These are phyloP conservation scores for Oreochromis grahami DNA, from an alignment of 2,797 vertebrate genomes.

Conservation along the genomic window DNA sequence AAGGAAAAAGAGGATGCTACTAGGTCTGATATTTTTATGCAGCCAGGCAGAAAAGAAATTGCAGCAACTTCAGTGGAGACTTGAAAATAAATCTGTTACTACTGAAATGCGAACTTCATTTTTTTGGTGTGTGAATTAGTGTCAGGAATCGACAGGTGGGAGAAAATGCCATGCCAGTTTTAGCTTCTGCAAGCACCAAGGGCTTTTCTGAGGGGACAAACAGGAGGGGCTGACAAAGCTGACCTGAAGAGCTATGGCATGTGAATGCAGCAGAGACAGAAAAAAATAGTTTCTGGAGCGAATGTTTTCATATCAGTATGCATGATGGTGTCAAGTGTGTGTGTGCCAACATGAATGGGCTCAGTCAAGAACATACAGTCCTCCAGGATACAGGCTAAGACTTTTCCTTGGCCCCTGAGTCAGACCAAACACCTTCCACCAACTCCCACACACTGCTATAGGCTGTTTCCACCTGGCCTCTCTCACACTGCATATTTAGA, in stretches of 20 bases:
- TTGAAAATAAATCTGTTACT: neutral
- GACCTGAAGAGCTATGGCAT: neutral
- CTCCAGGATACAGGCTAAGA: slow-evolving; percentile 24
- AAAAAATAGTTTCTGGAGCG: neutral
- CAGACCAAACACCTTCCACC: slow-evolving; percentile 37
- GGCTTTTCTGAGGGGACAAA: neutral
- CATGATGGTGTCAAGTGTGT: neutral
- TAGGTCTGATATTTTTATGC: neutral
- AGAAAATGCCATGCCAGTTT: neutral
- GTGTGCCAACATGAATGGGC: neutral
- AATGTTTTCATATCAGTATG: neutral
- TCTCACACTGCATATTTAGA: neutral
- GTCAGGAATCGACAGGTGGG: neutral
- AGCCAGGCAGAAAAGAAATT: neutral
- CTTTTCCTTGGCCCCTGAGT: slow-evolving; percentile 27
- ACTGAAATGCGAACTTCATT: neutral
- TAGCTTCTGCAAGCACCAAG: neutral
- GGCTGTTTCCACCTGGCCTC: slow-evolving; percentile 7
- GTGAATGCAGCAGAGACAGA: neutral
- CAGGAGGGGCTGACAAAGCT: neutral
- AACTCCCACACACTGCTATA: slow-evolving; percentile 23
- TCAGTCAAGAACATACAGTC: slow-evolving; percentile 7
- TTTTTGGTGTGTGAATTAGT: neutral
- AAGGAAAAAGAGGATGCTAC: neutral
- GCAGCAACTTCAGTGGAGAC: neutral